Evolutionary conservation across 2,113 vertebrate species (phyloP), one percentile per base, ranked within the genome.

Genomic region (Sebastes fasciatus): DNA sequence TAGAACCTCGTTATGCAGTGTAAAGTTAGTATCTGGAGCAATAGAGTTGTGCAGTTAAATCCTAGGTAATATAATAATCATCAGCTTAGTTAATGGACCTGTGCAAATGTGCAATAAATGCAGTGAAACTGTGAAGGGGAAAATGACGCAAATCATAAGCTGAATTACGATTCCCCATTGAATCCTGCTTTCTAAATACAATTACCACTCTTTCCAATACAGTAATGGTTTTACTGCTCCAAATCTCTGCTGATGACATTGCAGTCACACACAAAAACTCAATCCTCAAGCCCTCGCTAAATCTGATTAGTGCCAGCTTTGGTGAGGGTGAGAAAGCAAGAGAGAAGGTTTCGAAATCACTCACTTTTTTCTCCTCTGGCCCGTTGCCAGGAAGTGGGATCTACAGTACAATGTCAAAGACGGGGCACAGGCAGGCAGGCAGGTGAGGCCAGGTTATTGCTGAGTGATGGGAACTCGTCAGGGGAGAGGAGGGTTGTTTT

Each of bases 71-170:
- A 88, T 71, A 90, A 88, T 89, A 88, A 92, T 91, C 82, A 89
- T 92, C 83, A 88, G 78, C 84, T 85, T 75, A 91, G 84, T 88
- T 92, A 92, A 93, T 92, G 85, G 81, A 79, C 84, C 89, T 42
- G 67, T 65, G 79, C 82, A 84, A 77, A 88, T 83, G 87, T 88
- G 86, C 82, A 82, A 79, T 89, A 89, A 92, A 88, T 87, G 86
- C 84, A 86, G 68, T 61, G 45, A 90, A 92, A 85, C 61, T 63
- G 82, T 76, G 45, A 51, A 71, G 66, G 43, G 78, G 76, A 84
- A 90, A 91, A 90, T 58, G 67, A 84, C n/a, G 8, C 79, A 91
- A 89, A 88, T 90, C 87, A 90, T 80, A 82, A 68, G 75, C 76
- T 43, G 82, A 86, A 80, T 88, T 80, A 72, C 17, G 58, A 77